Conservation (phyloP, 2,113 vertebrate genomes). For the Myrmecobius fasciatus region DNA sequence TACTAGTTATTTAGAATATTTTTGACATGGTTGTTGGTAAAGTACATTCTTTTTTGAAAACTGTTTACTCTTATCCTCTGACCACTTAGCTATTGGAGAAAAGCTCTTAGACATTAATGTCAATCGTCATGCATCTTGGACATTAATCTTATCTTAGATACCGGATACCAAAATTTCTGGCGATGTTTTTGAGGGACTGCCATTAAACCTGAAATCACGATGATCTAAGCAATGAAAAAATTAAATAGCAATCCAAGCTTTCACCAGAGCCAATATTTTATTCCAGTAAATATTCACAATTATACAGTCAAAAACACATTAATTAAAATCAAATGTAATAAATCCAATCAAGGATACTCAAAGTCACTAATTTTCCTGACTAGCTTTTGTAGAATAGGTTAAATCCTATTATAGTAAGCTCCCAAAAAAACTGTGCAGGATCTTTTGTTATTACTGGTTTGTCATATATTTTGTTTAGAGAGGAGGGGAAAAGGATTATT, state of each 20-base stretch:
- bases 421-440: not conserved
- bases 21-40: not conserved
- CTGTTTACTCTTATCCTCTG: not conserved
- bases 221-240: not conserved
- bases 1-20: not conserved
- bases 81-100: not conserved
- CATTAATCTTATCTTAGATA: not conserved
- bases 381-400: not conserved
- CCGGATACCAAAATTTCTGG: not conserved
- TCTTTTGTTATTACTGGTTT: not conserved
- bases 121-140: not conserved
- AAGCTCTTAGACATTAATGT: not conserved
- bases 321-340: slow-evolving; percentile 24
- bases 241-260: not conserved
- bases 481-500: not conserved
- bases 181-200: not conserved
- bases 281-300: slow-evolving; percentile 45
- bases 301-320: slow-evolving; percentile 36
- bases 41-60: not conserved
- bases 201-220: not conserved
- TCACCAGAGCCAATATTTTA: slow-evolving; percentile 43
- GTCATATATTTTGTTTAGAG: not conserved
- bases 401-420: not conserved
- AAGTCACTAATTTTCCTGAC: not conserved
- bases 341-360: not conserved